A percentile compares a stretch with the other conserved stretches of the same genome.
phyloP scores from a whole-genome alignment of 2,113 vertebrate species.

The Leptocoma aspasia region DNA sequence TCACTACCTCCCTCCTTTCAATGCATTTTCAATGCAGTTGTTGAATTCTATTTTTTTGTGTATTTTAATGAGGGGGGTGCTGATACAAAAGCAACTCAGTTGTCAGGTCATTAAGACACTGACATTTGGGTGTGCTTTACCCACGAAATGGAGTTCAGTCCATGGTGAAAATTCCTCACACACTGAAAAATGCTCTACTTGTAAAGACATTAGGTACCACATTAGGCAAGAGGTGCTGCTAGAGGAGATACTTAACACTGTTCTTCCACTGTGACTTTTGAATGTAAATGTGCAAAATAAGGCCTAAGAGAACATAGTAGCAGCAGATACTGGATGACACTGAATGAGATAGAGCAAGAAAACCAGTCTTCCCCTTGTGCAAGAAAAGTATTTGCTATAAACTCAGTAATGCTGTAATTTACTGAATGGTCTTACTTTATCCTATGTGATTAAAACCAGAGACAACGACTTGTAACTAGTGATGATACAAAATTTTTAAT shows the following conservation, averaged over 20 bases:
- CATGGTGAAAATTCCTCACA: neutral
- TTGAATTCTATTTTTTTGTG: neutral
- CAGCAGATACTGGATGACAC: neutral
- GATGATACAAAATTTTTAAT: conserved; percentile 78
- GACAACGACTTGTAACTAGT: neutral
- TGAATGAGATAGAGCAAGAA: neutral
- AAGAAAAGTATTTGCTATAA: neutral
- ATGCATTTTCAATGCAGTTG: neutral
- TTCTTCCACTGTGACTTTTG: neutral
- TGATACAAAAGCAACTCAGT: neutral
- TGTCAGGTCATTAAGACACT: neutral
- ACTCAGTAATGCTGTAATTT: neutral
- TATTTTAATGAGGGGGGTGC: neutral
- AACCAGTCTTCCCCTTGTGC: neutral
- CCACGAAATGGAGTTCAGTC: neutral
- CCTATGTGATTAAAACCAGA: neutral
- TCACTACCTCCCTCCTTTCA: neutral
- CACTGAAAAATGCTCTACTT: neutral
- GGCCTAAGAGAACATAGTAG: neutral
- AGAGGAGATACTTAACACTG: neutral
- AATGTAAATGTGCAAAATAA: neutral
- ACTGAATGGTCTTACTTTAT: neutral
- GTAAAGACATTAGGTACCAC: neutral
- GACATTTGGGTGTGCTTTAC: neutral
- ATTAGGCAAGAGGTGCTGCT: neutral